Conservation (phyloP, 2,797 vertebrate species). For the Enteromius trimaculatus region DNA sequence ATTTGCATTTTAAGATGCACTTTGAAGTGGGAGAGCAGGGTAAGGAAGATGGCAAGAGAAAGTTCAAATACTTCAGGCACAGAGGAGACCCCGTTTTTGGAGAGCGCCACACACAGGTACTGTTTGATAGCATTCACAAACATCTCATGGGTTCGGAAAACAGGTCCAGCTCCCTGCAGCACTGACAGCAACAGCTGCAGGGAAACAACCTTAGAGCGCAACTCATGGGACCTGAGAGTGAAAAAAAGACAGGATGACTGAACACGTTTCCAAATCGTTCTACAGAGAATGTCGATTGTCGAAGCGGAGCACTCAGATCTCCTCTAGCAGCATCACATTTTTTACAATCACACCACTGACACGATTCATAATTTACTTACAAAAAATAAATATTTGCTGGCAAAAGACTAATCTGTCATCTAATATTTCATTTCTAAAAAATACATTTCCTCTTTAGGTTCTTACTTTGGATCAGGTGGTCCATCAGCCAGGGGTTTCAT, state of each 20-base stretch:
- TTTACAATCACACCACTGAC: not conserved
- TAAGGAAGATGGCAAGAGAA: constrained; percentile 96
- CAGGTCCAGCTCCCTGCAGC: constrained; percentile 90
- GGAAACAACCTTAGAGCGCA: constrained; percentile 95
- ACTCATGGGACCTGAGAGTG: constrained; percentile 87
- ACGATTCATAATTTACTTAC: not conserved
- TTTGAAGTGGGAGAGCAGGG: constrained; percentile 95
- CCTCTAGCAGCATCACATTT: not conserved
- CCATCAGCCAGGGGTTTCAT: constrained; percentile 97
- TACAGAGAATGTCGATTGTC: not conserved
- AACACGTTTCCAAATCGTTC: not conserved
- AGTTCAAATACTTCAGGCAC: constrained; percentile 97
- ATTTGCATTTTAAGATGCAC: constrained; percentile 99
- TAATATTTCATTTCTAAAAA: not conserved
- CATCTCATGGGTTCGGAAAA: constrained; percentile 97
- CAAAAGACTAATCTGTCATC: not conserved
- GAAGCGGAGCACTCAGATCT: not conserved
- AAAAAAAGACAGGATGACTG: not conserved
- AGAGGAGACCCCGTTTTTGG: constrained; percentile 95
- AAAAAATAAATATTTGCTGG: no score
- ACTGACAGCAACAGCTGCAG: constrained; percentile 94
- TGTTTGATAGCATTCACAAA: constrained; percentile 98
- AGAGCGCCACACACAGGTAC: constrained; percentile 95
- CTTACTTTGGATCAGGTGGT: constrained; percentile 95
- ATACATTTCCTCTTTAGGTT: not conserved